phyloP scores from a whole-genome alignment of 2,797 vertebrate species.

The Sebastes taczanowskii region DNA sequence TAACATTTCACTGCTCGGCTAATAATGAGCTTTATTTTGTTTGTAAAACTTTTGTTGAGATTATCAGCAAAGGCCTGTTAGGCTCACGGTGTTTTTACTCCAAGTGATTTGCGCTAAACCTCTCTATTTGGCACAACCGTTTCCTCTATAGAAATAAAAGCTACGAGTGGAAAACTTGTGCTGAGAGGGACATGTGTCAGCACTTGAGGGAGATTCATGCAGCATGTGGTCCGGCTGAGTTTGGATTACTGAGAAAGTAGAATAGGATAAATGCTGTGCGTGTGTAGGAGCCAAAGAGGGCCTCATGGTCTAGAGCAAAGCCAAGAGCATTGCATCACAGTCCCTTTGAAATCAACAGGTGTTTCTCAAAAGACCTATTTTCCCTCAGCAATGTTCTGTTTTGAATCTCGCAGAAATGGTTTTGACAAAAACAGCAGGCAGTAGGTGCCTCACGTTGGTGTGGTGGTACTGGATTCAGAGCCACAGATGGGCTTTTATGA shows the following conservation, averaged over 20 bases:
- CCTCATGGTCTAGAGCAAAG: slow-evolving; percentile 59
- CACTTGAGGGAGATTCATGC: slow-evolving; percentile 54
- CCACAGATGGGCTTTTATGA: slow-evolving; percentile 8
- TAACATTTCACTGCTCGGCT: slow-evolving; percentile 15
- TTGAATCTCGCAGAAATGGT: slow-evolving; percentile 53
- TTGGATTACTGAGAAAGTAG: slow-evolving; percentile 52
- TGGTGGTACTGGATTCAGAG: background rate
- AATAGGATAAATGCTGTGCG: slow-evolving; percentile 60
- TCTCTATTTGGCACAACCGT: background rate
- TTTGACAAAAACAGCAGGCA: slow-evolving; percentile 47
- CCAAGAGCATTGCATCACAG: slow-evolving; percentile 75
- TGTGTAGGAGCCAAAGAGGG: slow-evolving; percentile 56
- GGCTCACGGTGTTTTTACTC: slow-evolving; percentile 13
- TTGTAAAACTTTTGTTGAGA: slow-evolving; percentile 19
- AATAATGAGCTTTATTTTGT: slow-evolving; percentile 27
- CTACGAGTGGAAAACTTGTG: slow-evolving; percentile 36
- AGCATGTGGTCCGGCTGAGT: slow-evolving; percentile 56
- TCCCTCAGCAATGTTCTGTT: slow-evolving; percentile 65
- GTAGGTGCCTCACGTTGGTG: slow-evolving; percentile 6
- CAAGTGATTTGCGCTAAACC: slow-evolving; percentile 8
- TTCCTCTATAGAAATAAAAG: slow-evolving; percentile 31
- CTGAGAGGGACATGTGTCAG: slow-evolving; percentile 60
- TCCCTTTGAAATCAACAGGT: slow-evolving; percentile 78
- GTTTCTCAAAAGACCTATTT: slow-evolving; percentile 67
- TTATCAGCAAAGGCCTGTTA: slow-evolving; percentile 13